Evolutionary conservation across 2,113 vertebrate genomes (phyloP).

Genomic region (Planiliza haematocheilus): DNA sequence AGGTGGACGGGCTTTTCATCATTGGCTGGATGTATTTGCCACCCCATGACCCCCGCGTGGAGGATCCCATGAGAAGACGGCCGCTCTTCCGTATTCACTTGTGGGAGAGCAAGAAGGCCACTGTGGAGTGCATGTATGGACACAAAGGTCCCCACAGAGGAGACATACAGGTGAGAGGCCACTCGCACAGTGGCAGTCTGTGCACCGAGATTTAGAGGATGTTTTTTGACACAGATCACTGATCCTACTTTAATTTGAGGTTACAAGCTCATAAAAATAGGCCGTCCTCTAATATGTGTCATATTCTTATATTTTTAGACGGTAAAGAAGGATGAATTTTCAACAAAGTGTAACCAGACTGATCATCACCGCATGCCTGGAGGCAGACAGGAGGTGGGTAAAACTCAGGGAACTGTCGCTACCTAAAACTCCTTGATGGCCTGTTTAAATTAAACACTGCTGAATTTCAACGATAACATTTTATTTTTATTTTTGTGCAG

Average conservation of each 20-base stretch:
- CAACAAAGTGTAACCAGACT: conserved; percentile 98
- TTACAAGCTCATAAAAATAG: conserved; percentile 5
- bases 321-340: conserved; percentile 96
- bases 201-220: not conserved
- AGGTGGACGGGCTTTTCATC: conserved; percentile 97
- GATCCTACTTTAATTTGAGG: conserved; percentile 9
- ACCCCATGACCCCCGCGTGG: conserved; percentile 95
- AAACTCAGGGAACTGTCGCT: not conserved
- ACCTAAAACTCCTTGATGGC: not conserved
- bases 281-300: conserved; percentile 26
- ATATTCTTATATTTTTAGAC: conserved; percentile 81
- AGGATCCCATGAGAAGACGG: conserved; percentile 95
- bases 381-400: conserved; percentile 93
- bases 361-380: conserved; percentile 98
- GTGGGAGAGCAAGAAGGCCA: conserved; percentile 90
- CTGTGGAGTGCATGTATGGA: conserved; percentile 98
- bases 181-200: not conserved
- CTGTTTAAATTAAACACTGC: not conserved
- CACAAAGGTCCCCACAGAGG: conserved; percentile 96
- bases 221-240: not conserved
- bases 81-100: conserved; percentile 96
- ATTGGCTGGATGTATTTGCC: conserved; percentile 99
- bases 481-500: conserved; percentile 73
- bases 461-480: not conserved
- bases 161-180: conserved; percentile 91